Evolutionary conservation across 2,113 vertebrate species (phyloP).

Genomic region (Lasiurus borealis): DNA sequence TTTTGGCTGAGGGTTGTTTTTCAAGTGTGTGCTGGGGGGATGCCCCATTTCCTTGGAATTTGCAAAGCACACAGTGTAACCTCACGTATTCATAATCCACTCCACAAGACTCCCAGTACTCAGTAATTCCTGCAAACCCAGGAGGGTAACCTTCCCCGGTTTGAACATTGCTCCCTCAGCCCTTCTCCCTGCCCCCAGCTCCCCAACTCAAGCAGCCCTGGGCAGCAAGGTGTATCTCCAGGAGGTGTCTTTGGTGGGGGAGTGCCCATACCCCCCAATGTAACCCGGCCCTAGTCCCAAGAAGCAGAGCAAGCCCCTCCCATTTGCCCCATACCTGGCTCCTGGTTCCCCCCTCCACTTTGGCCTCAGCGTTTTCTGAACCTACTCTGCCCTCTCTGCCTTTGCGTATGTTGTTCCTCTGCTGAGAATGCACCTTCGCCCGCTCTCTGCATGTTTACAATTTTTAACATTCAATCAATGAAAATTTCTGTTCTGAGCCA

Average conservation of each 20-base stretch:
- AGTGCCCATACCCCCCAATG: background rate
- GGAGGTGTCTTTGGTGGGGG: background rate
- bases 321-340: accelerated
- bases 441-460: background rate
- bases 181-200: background rate
- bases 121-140: background rate
- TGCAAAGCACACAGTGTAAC: background rate
- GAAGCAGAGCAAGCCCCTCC: background rate
- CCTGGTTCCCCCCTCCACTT: background rate
- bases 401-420: background rate
- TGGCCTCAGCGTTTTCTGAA: background rate
- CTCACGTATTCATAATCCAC: background rate
- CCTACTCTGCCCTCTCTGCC: background rate
- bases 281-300: background rate
- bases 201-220: background rate
- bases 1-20: background rate
- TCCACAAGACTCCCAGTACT: background rate
- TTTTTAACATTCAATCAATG: background rate
- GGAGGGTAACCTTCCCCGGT: background rate
- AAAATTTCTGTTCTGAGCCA: background rate
- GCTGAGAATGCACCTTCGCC: background rate
- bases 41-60: background rate
- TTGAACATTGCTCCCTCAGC: background rate
- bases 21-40: background rate
- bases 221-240: background rate